phyloP scores from a whole-genome alignment of 2,113 vertebrate species.

The Pagrus major region DNA sequence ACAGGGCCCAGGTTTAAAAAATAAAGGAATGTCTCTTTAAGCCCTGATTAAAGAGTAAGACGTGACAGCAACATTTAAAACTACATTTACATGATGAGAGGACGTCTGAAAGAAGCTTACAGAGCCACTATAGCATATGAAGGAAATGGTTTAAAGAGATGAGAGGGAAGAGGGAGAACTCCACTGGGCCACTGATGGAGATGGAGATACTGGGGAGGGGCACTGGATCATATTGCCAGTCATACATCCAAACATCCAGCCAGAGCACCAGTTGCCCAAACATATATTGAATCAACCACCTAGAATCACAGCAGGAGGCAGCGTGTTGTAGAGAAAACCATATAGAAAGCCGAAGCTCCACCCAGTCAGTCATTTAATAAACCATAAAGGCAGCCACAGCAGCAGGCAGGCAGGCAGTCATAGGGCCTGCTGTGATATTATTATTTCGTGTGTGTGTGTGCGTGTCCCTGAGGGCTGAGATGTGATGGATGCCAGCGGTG shows the following conservation, averaged over 20 bases:
- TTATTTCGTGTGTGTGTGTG: slow-evolving; percentile 51
- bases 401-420: slow-evolving; percentile 10
- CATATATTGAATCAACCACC: slow-evolving; percentile 19
- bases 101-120: background rate
- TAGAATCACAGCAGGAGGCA: slow-evolving; percentile 7
- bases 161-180: background rate
- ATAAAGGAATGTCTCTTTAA: too few species aligned
- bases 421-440: slow-evolving; percentile 49
- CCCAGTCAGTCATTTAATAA: slow-evolving; percentile 49
- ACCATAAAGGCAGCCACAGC: slow-evolving; percentile 27
- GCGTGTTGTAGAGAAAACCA: slow-evolving; percentile 22
- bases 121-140: background rate
- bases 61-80: background rate
- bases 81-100: background rate
- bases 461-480: slow-evolving; percentile 57
- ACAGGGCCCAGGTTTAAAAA: too few species aligned
- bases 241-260: background rate
- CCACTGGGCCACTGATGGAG: background rate
- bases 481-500: slow-evolving; percentile 64
- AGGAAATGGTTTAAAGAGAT: background rate
- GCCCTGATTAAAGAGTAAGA: too few species aligned
- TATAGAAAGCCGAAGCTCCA: slow-evolving; percentile 11
- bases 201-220: background rate
- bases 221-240: background rate
- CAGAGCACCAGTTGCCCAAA: background rate